Base-by-base conservation (phyloP, 2,888 invertebrate genomes). In the Cerastis leucographa region DNA sequence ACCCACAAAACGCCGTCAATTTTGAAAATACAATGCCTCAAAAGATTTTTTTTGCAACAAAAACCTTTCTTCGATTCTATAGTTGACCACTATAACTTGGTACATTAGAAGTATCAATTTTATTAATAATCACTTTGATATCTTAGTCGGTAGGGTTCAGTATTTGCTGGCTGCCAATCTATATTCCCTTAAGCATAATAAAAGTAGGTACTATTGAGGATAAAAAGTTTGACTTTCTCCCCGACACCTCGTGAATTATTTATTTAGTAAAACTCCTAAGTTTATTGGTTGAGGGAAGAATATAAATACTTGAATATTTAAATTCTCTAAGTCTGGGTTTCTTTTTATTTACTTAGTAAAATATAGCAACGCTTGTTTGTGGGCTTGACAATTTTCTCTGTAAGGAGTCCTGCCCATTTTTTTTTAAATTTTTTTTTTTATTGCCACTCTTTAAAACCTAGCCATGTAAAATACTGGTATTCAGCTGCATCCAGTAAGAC, bases 201-300 rank as follows among this genome's bases (percentile, higher is more conserved):
- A 92, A 93, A 92, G 84, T n/a, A n/a, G n/a, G n/a, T 89, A 89
- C 89, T 88, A 87, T 92, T 89, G 85, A 85, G 89, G 87, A 89
- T 90, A 91, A 93, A 94, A 94, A 93, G 90, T 93, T 93, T 87
- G 89, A 89, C 89, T 91, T 90, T 87, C 90, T 83, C 88, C 88
- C 88, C 88, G 89, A 90, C 90, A 91, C 91, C 91, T 91, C 71
- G 83, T 94, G 93, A 94, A 94, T 94, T 93, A 94, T 94, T 94
- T 94, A 95, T 94, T 90, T 86, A 88, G 88, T 89, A 87, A 92
- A 91, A 92, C 90, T 91, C 89, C 89, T 86, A 91, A 91, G 89
- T 91, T 92, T 92, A 89, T 90, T 89, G 87, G 88, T 82, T 87
- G 84, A 86, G 82, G 81, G 84, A 85, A 87, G 88, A 88, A 89